A percentile compares a stretch with the other conserved stretches of the same genome.
These are phyloP conservation scores for Nephrotoma guestfalica DNA, from an alignment of 2,888 invertebrate species.

Conservation along the genomic window DNA sequence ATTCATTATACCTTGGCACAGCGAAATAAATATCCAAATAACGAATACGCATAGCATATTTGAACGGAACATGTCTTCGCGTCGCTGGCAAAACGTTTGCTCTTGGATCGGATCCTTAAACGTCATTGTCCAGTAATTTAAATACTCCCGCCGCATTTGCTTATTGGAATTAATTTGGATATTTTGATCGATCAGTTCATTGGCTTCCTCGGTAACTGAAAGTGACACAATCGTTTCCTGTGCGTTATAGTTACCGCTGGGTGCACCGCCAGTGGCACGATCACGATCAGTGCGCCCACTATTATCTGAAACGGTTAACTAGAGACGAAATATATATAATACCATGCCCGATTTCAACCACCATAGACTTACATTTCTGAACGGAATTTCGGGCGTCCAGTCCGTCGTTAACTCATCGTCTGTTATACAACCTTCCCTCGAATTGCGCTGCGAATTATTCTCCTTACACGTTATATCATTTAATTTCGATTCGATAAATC, in stretches of 20 bases:
- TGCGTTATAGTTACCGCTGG: conserved; percentile 14
- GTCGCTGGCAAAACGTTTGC: conserved; percentile 66
- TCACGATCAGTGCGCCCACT: background rate
- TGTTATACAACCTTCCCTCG: conserved; percentile 31
- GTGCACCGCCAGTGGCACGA: background rate
- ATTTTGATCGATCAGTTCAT: conserved; percentile 68
- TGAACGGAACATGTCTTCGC: conserved; percentile 81
- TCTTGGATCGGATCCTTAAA: conserved; percentile 75
- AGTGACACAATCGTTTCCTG: conserved; percentile 24
- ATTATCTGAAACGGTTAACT: background rate
- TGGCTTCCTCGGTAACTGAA: conserved; percentile 38
- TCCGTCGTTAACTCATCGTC: conserved; percentile 69
- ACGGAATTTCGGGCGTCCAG: conserved; percentile 87
- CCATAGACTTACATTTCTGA: conserved; percentile 55
- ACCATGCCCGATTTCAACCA: background rate
- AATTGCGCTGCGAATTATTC: conserved; percentile 22
- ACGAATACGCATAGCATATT: conserved; percentile 87
- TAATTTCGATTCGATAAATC: background rate
- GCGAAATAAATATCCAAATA: conserved; percentile 77
- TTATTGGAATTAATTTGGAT: conserved; percentile 84
- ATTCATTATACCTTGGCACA: conserved; percentile 60
- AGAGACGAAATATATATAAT: background rate
- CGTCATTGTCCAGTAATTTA: conserved; percentile 71
- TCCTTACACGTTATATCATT: background rate
- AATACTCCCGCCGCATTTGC: conserved; percentile 72